Base-by-base conservation (phyloP, 2,888 invertebrate species). In the Machimus atricapillus region DNA sequence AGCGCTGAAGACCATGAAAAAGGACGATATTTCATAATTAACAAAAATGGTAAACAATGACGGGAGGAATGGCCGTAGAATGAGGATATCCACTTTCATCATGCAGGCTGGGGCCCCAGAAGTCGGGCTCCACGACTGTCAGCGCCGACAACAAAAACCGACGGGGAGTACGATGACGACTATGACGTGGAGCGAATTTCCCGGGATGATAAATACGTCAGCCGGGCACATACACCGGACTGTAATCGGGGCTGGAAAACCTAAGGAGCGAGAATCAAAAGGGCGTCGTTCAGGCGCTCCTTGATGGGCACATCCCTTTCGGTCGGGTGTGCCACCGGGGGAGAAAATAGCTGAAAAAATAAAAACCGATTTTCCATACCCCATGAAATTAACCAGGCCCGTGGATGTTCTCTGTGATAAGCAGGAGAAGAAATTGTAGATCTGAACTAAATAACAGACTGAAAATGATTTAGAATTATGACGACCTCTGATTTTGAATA, bases 1-100 rank as follows among this genome's bases (percentile, higher is more conserved):
- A 23, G 16, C 52, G 3, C 58, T 16, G 58, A 12, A 16, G 73
- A 83, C 58, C 40, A 73, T 37, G 19, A 73, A 23, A 83, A 43
- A 73, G 40, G 73, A 83, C 34, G 83, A 83, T 83, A 83, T 83
- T 83, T 83, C 66, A 83, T 83, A 83, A 83, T 83, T 83, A 82
- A 23, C 83, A 66, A 19, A 83, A 83, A 31, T 83, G 83, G 73
- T 83, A 73, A 66, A 66, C 66, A 83, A 83, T 83, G 66, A n/a
- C 56, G 81, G 34, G 31, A 52, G 31, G 56, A 52, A 23, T 27
- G 23, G 56, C 31, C 23, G 16, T n/a, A 31, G 56, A 81, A 12
- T 27, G 52, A 34, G 34, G n/a, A 81, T 56, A 81, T 56, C 81
- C 56, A 9, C 81, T 81, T 34, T 81, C 81, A 81, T 81, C 81